Base-by-base conservation (phyloP, 2,113 vertebrate species). In the Scalopus aquaticus region DNA sequence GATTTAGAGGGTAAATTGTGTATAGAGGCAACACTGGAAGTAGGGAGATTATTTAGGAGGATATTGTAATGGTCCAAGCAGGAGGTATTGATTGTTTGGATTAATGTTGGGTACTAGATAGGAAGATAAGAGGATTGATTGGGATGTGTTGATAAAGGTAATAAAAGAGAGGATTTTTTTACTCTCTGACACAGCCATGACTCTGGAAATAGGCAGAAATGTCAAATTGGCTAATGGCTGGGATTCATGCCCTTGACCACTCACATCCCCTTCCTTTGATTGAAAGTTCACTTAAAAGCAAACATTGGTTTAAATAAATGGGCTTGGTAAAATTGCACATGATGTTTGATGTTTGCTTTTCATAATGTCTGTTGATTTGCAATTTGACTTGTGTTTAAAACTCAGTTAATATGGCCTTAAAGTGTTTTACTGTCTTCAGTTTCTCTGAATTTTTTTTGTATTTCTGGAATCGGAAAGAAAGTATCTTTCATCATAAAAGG, bases 311-410 rank as follows among this genome's bases (percentile, higher is more conserved):
- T 92, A 90, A 86, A 89, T 80, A 72, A 54, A 74, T 26, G 12
- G 46, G 15, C 5, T 15, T 73, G 76, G 39, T 58, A 89, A 87
- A 91, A 91, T 4, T 65, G 24, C 37, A 60, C 60, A 11, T 72
- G 77, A 51, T 84, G 56, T 49, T 96, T 72, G 77, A 51, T 84
- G 56, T 49, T 96, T 81, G 46, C 56, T 94, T 97, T 93, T 93
- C 69, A 74, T 35, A 44, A 58, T 46, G 17, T 79, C 91, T 93
- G 30, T 72, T 91, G 60, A 83, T 84, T 80, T 60, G 79, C 26
- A 93, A 76, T 84, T 74, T 65, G 76, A 83, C 74, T 46, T 30
- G 35, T 65, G 11, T 42, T 15, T 94, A 90, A 92, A 83, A 80
- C 4, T 82, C 44, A 72, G 60, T 88, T 77, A 79, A 17, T 19